Conservation (phyloP, 2,888 invertebrate species). For the Conchocele bisecta region DNA sequence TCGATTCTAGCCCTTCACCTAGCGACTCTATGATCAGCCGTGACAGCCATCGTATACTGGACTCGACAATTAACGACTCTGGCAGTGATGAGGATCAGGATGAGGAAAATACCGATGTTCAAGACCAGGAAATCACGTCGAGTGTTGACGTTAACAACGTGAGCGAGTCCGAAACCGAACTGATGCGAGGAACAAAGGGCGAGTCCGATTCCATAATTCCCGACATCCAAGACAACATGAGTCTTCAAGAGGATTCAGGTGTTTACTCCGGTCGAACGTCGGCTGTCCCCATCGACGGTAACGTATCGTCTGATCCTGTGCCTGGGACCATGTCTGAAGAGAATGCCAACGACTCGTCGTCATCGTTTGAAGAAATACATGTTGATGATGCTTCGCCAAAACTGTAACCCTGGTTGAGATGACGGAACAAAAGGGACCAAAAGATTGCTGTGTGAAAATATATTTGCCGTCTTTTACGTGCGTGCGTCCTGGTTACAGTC, state of each 20-base stretch:
- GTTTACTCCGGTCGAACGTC: slow-evolving; percentile 60
- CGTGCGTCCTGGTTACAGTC: no score
- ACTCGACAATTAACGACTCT: slow-evolving; percentile 29
- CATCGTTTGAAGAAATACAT: slow-evolving; percentile 66
- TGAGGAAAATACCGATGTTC: slow-evolving; percentile 32
- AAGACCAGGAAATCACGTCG: slow-evolving; percentile 47
- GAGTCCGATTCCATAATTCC: not conserved
- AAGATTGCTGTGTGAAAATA: no score
- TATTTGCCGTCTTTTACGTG: no score
- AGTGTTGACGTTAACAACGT: slow-evolving; percentile 40
- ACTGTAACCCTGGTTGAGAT: no score
- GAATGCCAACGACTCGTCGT: slow-evolving; percentile 62
- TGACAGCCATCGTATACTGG: slow-evolving; percentile 14
- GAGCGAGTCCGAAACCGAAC: slow-evolving; percentile 26
- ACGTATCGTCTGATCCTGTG: slow-evolving; percentile 22
- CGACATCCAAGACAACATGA: slow-evolving; percentile 12
- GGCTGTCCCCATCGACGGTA: slow-evolving; percentile 35
- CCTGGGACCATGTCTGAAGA: slow-evolving; percentile 38
- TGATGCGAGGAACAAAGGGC: slow-evolving; percentile 1
- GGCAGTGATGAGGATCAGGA: slow-evolving; percentile 36
- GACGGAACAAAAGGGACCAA: no score
- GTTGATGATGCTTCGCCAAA: no score
- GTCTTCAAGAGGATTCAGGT: slow-evolving; percentile 56
- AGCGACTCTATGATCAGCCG: slow-evolving; percentile 31
- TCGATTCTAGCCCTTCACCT: slow-evolving; percentile 17